phyloP scores from a whole-genome alignment of 2,888 invertebrate species.

The Watsonalla binaria region DNA sequence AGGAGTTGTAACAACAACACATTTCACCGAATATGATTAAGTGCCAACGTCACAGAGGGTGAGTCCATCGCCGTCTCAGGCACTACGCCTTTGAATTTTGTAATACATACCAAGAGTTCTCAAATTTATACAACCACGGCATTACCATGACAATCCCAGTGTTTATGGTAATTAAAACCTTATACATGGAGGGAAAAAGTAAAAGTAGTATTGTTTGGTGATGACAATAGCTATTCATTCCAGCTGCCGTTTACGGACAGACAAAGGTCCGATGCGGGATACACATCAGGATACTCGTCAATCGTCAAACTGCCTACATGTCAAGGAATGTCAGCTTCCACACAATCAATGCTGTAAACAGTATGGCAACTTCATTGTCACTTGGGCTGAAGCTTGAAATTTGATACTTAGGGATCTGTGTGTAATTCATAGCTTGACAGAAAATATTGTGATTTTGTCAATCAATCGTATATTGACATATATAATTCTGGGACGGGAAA shows the following conservation, averaged over 20 bases:
- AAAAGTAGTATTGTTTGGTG: slow-evolving; percentile 44
- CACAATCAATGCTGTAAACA: slow-evolving; percentile 6
- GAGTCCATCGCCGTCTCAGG: too few species aligned
- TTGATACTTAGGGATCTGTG: too few species aligned
- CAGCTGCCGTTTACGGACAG: slow-evolving; percentile 66
- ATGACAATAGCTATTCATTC: slow-evolving; percentile 59
- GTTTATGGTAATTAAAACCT: slow-evolving; percentile 65
- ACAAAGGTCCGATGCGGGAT: slow-evolving; percentile 64
- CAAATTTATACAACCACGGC: slow-evolving; percentile 8
- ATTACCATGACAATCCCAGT: slow-evolving; percentile 32
- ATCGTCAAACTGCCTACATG: slow-evolving; percentile 60
- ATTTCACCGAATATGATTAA: too few species aligned
- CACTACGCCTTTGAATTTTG: too few species aligned
- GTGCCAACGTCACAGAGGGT: too few species aligned
- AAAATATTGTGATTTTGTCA: too few species aligned
- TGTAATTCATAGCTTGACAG: too few species aligned
- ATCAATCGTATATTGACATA: too few species aligned
- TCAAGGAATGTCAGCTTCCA: slow-evolving; percentile 38
- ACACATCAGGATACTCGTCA: slow-evolving; percentile 50
- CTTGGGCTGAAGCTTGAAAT: too few species aligned
- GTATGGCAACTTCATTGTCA: neutral
- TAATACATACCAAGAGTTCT: slow-evolving; percentile 2
- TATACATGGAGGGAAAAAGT: slow-evolving; percentile 36
- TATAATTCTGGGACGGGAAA: too few species aligned
- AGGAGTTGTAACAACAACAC: too few species aligned